A percentile compares a stretch with the other conserved stretches of the same genome.
Conservation (phyloP, 1,140 invertebrate genomes). For the Trichonephila clavipes region DNA sequence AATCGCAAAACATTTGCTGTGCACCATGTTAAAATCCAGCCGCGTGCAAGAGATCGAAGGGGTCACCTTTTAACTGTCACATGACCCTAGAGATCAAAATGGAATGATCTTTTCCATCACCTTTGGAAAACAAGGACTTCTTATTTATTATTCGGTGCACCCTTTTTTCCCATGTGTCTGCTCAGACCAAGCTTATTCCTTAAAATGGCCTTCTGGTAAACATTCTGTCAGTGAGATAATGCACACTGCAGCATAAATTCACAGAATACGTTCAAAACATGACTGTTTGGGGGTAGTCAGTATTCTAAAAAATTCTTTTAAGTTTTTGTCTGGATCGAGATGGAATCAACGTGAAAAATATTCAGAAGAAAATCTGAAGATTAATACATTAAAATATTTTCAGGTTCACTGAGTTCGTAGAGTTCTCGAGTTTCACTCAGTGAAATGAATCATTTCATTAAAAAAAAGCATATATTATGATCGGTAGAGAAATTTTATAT, state of each 20-base stretch:
- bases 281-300: no score
- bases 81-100: not conserved
- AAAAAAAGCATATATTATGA: no score
- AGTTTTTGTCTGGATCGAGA: no score
- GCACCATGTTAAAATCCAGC: not conserved
- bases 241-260: not conserved
- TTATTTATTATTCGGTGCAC: not conserved
- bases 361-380: no score
- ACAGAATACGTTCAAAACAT: no score
- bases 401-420: no score
- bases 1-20: not conserved
- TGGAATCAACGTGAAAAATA: no score
- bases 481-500: no score
- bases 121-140: not conserved
- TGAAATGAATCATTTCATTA: no score
- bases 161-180: not conserved
- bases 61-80: not conserved
- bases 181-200: not conserved
- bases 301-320: no score
- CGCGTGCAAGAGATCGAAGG: not conserved
- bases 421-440: no score
- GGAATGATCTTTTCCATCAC: conserved; percentile 12
- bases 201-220: not conserved
- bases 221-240: not conserved
- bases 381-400: no score